Percentiles rank a stretch among this genome's conserved stretches.
phyloP scores from a whole-genome alignment of 2,797 vertebrate genomes.

The Malacoctenus gilli region DNA sequence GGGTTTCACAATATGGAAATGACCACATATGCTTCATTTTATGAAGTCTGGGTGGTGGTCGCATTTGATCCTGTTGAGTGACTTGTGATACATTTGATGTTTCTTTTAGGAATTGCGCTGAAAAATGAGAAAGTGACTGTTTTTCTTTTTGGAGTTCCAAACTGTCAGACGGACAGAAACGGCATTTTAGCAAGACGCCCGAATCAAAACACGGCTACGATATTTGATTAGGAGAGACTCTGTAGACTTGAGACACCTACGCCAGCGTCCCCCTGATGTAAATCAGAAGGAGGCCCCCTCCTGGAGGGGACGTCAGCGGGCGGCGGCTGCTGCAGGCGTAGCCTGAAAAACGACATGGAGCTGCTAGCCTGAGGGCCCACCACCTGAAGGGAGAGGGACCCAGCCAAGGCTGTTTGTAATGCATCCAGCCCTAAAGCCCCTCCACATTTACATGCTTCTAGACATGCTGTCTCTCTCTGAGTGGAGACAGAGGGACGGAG shows the following conservation, averaged over 20 bases:
- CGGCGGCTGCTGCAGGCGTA: too few species aligned
- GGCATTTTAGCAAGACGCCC: too few species aligned
- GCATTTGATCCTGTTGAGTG: conserved; percentile 55
- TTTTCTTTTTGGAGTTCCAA: too few species aligned
- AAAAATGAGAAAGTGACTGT: too few species aligned
- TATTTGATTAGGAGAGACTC: too few species aligned
- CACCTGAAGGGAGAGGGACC: not conserved
- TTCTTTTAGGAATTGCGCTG: too few species aligned
- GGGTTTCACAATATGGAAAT: conserved; percentile 67
- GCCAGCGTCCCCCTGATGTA: too few species aligned
- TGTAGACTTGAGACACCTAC: too few species aligned
- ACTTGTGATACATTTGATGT: conserved; percentile 9
- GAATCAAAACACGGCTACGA: too few species aligned
- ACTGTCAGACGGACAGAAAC: too few species aligned
- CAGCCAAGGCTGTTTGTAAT: not conserved
- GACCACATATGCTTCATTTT: conserved; percentile 63
- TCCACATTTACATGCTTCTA: not conserved
- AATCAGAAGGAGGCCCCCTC: too few species aligned
- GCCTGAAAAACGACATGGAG: not conserved
- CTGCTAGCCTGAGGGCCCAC: not conserved
- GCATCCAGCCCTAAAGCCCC: not conserved
- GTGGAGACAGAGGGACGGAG: not conserved
- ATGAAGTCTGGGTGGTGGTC: conserved; percentile 44
- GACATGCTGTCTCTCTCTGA: not conserved
- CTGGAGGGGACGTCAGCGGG: too few species aligned